phyloP scores from a whole-genome alignment of 2,888 invertebrate genomes.

The Tholera decimalis region DNA sequence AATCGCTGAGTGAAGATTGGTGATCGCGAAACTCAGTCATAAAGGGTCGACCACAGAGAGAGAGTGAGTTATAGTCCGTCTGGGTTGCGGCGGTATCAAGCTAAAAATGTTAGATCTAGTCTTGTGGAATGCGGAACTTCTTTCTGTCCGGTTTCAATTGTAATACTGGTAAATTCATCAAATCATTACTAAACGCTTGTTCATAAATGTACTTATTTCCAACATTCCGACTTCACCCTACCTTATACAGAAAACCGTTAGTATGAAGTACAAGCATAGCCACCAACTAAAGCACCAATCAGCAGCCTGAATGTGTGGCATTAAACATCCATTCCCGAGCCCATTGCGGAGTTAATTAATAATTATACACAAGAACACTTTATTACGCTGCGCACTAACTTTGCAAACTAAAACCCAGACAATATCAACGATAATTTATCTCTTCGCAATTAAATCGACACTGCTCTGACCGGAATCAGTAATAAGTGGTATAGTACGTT shows the following conservation, averaged over 20 bases:
- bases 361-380: conserved; percentile 52
- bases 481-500: conserved; percentile 73
- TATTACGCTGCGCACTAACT: conserved; percentile 39
- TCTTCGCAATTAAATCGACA: conserved; percentile 70
- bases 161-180: neutral
- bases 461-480: conserved; percentile 73
- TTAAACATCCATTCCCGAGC: conserved; percentile 47
- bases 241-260: conserved; percentile 37
- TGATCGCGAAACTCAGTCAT: no score
- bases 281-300: conserved; percentile 48
- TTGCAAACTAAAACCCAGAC: conserved; percentile 54
- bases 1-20: no score
- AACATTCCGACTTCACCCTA: neutral
- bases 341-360: conserved; percentile 54
- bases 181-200: neutral
- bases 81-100: no score
- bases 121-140: neutral
- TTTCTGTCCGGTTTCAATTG: neutral
- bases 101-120: no score
- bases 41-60: no score
- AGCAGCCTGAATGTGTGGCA: conserved; percentile 47
- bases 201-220: neutral
- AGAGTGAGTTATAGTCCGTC: no score
- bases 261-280: conserved; percentile 20
- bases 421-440: conserved; percentile 64